Base-by-base conservation (phyloP, 1,140 invertebrate genomes). In the Drosophila murphyi region DNA sequence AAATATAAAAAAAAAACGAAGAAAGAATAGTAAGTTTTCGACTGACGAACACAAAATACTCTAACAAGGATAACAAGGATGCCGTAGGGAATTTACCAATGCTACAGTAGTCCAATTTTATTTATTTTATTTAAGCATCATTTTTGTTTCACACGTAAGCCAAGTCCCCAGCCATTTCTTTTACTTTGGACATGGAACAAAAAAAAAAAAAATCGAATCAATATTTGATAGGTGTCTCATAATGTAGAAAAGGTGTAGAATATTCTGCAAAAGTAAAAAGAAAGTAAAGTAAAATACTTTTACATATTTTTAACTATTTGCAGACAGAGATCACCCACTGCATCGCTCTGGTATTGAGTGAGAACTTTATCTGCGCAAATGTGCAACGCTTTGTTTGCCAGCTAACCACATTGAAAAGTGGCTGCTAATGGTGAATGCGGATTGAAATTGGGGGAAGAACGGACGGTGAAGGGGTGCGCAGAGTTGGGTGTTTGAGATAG, bases 331-430 rank as follows among this genome's bases (percentile, higher is more conserved):
- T 4, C 10, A 31, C 50, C 52, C 3, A 43, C 61, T 43, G 35
- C 32, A 28, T 55, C 47, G n/a, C 34, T 39, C 37, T 31, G 7
- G 34, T 76, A 80, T 89, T 78, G 77, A 80, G 74, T 72, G 59
- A 61, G 80, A 88, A 88, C 83, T 88, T 88, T 88, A 88, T 88
- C 86, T 89, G 85, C 77, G 61, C 73, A 85, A 88, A 88, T 89
- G 85, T 89, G 86, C 86, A 89, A 88, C 78, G 85, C 86, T 89
- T 89, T 89, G 85, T 89, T 90, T 89, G 78, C 85, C 65, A 81
- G 80, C 86, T 89, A 89, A 89, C 85, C 85, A 54, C 85, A 89
- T 89, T 89, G 85, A 89, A 89, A 89, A 89, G 74, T 89, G 85
- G 86, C 85, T 89, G 85, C 85, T 89, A 89, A 89, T 89, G 78